Percentiles rank a stretch among this genome's conserved stretches.
phyloP scores from a whole-genome alignment of 2,113 vertebrate species.

The Microcebus ravelobensis region DNA sequence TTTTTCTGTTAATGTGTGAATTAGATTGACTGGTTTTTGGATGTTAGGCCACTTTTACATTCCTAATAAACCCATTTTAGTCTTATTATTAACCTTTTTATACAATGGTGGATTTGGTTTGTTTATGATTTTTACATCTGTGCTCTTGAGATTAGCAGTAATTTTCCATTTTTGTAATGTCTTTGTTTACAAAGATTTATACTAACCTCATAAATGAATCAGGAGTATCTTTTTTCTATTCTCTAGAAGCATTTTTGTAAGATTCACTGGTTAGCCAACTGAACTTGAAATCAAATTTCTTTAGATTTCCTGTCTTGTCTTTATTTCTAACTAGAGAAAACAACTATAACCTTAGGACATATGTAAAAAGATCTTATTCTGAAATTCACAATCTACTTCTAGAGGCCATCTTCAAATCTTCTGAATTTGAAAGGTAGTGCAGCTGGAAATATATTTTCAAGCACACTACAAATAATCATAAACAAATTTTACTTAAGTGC shows the following conservation, averaged over 20 bases:
- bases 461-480: neutral
- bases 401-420: slow-evolving; percentile 16
- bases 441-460: slow-evolving; percentile 32
- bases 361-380: neutral
- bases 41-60: slow-evolving; percentile 35
- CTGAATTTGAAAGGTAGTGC: neutral
- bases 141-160: neutral
- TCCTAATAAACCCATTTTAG: slow-evolving; percentile 34
- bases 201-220: slow-evolving; percentile 35
- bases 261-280: neutral
- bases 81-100: neutral
- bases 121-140: slow-evolving; percentile 39
- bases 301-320: slow-evolving; percentile 10
- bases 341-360: neutral
- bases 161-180: slow-evolving; percentile 32
- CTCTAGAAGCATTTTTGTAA: neutral
- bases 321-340: slow-evolving; percentile 30
- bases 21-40: neutral
- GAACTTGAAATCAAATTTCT: slow-evolving; percentile 40
- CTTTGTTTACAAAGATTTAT: slow-evolving; percentile 39
- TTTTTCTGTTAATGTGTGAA: slow-evolving; percentile 44
- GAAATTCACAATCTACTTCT: slow-evolving; percentile 42
- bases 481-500: neutral
- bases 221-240: neutral
- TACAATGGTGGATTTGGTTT: neutral